Evolutionary conservation across 2,888 invertebrate species (phyloP), one percentile per base, ranked within the genome.

Genomic region (Uropetala carovei): DNA sequence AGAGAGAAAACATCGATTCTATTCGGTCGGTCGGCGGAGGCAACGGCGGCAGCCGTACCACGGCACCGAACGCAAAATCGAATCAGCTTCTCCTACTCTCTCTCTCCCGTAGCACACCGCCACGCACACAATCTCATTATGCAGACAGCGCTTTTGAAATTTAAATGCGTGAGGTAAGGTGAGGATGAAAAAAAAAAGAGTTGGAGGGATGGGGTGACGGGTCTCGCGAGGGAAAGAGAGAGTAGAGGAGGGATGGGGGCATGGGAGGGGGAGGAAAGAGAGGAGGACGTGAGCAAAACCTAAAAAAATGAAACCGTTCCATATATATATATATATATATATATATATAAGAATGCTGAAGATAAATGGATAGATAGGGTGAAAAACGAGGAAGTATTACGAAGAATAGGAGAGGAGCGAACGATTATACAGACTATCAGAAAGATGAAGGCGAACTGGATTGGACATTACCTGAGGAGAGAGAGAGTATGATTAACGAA

Each of bases 81-180:
- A 89, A 89, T 89, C 89, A 64, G 30, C 89, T 30, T 86, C 10
- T 59, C 60, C 85, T 3, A 27, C 58, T 14, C 60, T 11, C 22
- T 60, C n/a, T 60, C 64, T 30, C 60, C 16, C 75, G 27, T 43
- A 8, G 27, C 75, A 14, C 59, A 60, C 59, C 18, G 27, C 27
- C 58, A 30, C 86, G 18, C 60, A 27, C 57, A 89, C 89, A 89
- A 64, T 89, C 64, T 89, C 68, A 89, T 89, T 89, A 89, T 89
- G 64, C 89, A 89, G 89, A 89, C 68, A 43, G n/a, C 30, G 43
- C 89, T 89, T 89, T 89, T 89, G 68, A 89, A 68, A 89, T 89
- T 89, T 89, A 89, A 89, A 89, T 89, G 68, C 64, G 89, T 68
- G 60, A 89, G 89, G 86, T 86, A 86, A 64, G 60, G 86, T 64